Evolutionary conservation across 2,113 vertebrate species (phyloP).

Genomic region (Grantiella picta): DNA sequence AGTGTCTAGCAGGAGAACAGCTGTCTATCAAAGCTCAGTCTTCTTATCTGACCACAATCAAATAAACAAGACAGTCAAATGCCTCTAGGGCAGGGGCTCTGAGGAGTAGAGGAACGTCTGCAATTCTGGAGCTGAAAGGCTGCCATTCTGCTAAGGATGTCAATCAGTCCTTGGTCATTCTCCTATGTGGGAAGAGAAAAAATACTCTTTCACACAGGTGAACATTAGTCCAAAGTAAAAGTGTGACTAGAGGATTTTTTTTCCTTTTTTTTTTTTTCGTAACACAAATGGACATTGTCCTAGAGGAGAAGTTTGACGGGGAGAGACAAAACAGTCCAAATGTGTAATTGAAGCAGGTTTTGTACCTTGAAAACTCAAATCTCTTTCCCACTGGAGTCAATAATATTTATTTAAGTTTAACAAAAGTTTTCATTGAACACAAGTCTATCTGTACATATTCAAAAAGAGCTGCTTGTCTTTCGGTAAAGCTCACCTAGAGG

Average conservation of each 20-base stretch:
- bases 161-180: background rate
- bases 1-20: background rate
- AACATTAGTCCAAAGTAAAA: background rate
- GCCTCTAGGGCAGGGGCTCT: background rate
- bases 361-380: background rate
- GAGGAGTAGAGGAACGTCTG: background rate
- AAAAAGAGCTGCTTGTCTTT: background rate
- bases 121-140: background rate
- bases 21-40: conserved; percentile 19
- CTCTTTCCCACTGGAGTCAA: background rate
- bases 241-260: background rate
- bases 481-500: background rate
- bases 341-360: background rate
- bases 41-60: conserved; percentile 19
- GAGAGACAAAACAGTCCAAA: background rate
- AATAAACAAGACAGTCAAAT: background rate
- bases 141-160: background rate
- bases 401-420: background rate
- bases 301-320: background rate
- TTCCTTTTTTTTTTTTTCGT: fast-evolving
- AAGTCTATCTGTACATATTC: background rate
- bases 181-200: background rate
- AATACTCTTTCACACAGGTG: background rate
- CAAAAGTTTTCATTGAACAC: background rate
- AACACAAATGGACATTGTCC: background rate